Evolutionary conservation across 2,113 vertebrate species (phyloP), one percentile per base, ranked within the genome.

Genomic region (Protobothrops flavoviridis): DNA sequence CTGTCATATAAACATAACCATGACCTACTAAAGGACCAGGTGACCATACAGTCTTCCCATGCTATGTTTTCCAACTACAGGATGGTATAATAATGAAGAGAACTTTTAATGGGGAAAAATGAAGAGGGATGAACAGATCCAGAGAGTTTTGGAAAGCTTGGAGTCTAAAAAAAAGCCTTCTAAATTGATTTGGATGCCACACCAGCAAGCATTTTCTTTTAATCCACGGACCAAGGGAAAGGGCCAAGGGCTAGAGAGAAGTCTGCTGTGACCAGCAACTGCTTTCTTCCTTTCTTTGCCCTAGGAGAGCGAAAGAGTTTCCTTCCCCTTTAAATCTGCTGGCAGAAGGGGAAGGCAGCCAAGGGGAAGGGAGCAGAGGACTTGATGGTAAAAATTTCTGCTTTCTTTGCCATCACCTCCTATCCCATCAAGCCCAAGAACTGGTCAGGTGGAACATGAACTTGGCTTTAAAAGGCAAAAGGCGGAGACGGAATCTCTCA

Each of bases 381-480:
- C 8, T 74, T 3, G 55, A 57, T 74, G 88, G 20, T 4, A 17
- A 45, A 43, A 15, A 12, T 1, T 13, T 59, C 23, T 1, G 33
- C 59, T 11, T 2, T 81, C 74, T 81, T 74, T 81, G 39, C 64
- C 10, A 93, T 95, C 81, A 69, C 89, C 92, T 93, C 24, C n/a
- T 89, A 21, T 91, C 92, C n/a, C 90, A 21, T 91, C 93, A 87
- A 59, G n/a, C 15, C 88, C 86, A 90, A 50, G 90, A 93, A 0
- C 39, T 12, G 86, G 92, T 45, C 12, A 92, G 85, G 13, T 56
- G 91, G 53, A 89, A 59, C 92, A 89, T 89, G 93, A 94, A 93
- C 15, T 24, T 92, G 89, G 86, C 89, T 92, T 85, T 33, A 86
- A 94, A 94, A 91, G 92, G 74, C 86, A 87, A 91, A 86, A 23